Conservation (phyloP, 1,140 invertebrate species). For the Drosophila lowei region DNA sequence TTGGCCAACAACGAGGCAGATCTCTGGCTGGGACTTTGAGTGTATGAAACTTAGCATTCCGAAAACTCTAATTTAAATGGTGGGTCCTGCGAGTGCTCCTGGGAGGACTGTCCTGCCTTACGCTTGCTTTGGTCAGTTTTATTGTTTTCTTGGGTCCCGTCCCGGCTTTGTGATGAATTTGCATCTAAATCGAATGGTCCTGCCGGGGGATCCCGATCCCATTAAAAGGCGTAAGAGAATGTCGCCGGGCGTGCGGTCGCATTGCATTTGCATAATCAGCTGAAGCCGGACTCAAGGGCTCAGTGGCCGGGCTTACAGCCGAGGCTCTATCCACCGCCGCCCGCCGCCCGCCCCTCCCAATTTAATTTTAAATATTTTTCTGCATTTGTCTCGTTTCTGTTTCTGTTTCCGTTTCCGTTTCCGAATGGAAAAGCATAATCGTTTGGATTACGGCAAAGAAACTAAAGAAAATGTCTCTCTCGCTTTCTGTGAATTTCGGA, state of each 20-base stretch:
- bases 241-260: slow-evolving; percentile 40
- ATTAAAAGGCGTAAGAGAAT: slow-evolving; percentile 73
- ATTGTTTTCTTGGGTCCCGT: slow-evolving; percentile 53
- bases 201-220: slow-evolving; percentile 17
- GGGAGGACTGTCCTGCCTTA: slow-evolving; percentile 12
- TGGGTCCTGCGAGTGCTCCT: slow-evolving; percentile 24
- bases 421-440: slow-evolving; percentile 29
- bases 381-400: slow-evolving; percentile 7
- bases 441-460: slow-evolving; percentile 17
- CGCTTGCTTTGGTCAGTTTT: slow-evolving; percentile 59
- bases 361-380: slow-evolving; percentile 51
- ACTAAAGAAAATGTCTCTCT: slow-evolving; percentile 10
- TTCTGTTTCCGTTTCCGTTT: too few relatives aligned
- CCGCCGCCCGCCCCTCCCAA: slow-evolving; percentile 14
- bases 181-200: slow-evolving; percentile 78
- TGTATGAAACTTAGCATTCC: slow-evolving; percentile 42
- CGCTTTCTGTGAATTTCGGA: slow-evolving; percentile 43
- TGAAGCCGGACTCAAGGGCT: slow-evolving; percentile 56
- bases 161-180: slow-evolving; percentile 75
- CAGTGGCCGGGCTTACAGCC: slow-evolving; percentile 37
- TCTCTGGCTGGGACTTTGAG: slow-evolving; percentile 1
- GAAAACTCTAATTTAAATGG: slow-evolving; percentile 54
- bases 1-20: slow-evolving; percentile 3
- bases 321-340: slow-evolving; percentile 2
- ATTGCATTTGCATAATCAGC: slow-evolving; percentile 75